Evolutionary conservation across 2,888 invertebrate species (phyloP).

Genomic region (Dynastes hyllus): DNA sequence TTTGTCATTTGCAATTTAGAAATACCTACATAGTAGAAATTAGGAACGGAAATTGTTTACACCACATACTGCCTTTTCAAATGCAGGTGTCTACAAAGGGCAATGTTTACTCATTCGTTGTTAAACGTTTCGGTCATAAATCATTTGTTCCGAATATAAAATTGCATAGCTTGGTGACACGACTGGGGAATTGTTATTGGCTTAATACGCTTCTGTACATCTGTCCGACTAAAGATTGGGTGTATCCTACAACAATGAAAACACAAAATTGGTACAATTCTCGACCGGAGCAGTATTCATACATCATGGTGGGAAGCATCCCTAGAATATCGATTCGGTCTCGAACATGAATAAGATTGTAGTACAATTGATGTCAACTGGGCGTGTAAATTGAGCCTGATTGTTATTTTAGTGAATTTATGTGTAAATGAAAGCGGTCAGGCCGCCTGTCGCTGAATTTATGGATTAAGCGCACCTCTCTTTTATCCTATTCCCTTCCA

Average conservation of each 20-base stretch:
- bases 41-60: no score
- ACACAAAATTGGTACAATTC: conserved; percentile 49
- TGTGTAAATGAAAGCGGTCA: conserved; percentile 53
- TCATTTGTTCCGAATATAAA: conserved; percentile 38
- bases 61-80: not conserved
- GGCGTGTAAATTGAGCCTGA: conserved; percentile 65
- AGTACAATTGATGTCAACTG: conserved; percentile 65
- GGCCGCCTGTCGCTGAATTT: conserved; percentile 51
- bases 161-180: conserved; percentile 45
- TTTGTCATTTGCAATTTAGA: no score
- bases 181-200: conserved; percentile 44
- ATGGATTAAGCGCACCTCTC: conserved; percentile 49
- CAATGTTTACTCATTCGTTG: conserved; percentile 32
- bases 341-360: conserved; percentile 62
- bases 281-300: conserved; percentile 48
- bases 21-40: no score
- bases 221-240: conserved; percentile 43
- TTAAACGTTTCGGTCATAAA: conserved; percentile 42
- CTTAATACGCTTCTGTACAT: conserved; percentile 48
- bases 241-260: conserved; percentile 51
- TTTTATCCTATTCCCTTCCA: conserved; percentile 20
- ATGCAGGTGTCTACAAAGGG: conserved; percentile 36
- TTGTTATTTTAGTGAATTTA: conserved; percentile 62
- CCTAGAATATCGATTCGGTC: conserved; percentile 62
- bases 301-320: conserved; percentile 56